phyloP scores from a whole-genome alignment of 2,888 invertebrate species.

The Glaucopsyche alexis region DNA sequence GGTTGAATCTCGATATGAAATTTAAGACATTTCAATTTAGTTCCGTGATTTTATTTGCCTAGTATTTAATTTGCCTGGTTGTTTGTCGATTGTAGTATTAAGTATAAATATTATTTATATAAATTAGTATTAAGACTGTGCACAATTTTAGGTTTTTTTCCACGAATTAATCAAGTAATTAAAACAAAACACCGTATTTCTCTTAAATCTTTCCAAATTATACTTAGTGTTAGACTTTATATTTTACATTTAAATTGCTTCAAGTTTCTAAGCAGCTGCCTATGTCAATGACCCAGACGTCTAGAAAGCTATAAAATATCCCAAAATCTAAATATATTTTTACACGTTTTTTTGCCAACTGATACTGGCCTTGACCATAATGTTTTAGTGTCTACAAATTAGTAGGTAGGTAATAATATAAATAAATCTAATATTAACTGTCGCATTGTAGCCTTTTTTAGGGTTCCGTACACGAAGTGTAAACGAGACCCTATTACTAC shows the following conservation, averaged over 20 bases:
- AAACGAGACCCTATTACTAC: too few relatives aligned
- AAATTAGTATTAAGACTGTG: too few relatives aligned
- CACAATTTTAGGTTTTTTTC: neutral
- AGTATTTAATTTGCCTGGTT: too few relatives aligned
- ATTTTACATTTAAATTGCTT: neutral
- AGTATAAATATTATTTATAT: too few relatives aligned
- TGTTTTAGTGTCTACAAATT: neutral
- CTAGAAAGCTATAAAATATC: slow-evolving; percentile 27
- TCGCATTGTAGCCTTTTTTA: too few relatives aligned
- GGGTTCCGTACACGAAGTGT: too few relatives aligned
- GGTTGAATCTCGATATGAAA: too few relatives aligned
- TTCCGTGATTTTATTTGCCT: too few relatives aligned
- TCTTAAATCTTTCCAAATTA: neutral
- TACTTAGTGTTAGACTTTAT: neutral
- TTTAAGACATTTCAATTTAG: too few relatives aligned
- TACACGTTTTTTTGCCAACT: neutral
- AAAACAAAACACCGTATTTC: neutral
- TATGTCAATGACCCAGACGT: slow-evolving; percentile 16
- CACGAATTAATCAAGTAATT: neutral
- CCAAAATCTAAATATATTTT: neutral
- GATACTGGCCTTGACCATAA: neutral
- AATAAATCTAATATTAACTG: too few relatives aligned
- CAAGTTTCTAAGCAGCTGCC: slow-evolving; percentile 5
- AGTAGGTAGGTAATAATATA: neutral
- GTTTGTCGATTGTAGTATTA: too few relatives aligned